These are phyloP conservation scores for Microcebus lehilahytsara DNA, from an alignment of 2,113 vertebrate species.

Conservation along the genomic window DNA sequence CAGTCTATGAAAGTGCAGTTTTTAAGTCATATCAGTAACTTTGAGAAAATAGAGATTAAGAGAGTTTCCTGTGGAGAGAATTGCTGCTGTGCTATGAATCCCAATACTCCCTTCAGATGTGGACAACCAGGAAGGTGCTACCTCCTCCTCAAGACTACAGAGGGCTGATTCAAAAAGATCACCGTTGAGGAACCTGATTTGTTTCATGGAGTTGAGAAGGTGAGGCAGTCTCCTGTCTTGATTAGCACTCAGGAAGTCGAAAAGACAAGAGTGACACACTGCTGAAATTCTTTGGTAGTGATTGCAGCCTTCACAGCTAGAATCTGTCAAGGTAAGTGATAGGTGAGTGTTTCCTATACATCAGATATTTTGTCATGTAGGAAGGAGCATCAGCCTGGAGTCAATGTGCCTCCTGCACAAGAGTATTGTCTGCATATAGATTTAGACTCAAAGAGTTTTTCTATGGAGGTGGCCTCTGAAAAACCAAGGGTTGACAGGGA, in stretches of 20 bases:
- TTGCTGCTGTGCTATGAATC: accelerated
- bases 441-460: neutral
- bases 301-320: neutral
- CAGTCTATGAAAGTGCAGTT: neutral
- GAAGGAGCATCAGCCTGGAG: neutral
- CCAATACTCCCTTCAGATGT: neutral
- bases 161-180: neutral
- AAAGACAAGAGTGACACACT: neutral
- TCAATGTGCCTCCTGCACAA: neutral
- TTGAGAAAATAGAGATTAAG: neutral
- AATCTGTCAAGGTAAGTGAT: neutral
- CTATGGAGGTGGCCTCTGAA: accelerated
- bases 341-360: neutral
- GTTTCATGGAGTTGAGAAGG: neutral
- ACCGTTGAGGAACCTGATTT: neutral
- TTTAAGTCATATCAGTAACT: neutral
- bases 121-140: accelerated
- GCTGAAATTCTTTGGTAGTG: neutral
- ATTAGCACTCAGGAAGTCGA: neutral
- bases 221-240: neutral
- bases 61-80: neutral
- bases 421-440: too few species aligned
- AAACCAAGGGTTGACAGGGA: accelerated
- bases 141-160: neutral
- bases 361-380: neutral